These are phyloP conservation scores for Drosophila suboccidentalis DNA, from an alignment of 2,888 invertebrate species.

Conservation along the genomic window DNA sequence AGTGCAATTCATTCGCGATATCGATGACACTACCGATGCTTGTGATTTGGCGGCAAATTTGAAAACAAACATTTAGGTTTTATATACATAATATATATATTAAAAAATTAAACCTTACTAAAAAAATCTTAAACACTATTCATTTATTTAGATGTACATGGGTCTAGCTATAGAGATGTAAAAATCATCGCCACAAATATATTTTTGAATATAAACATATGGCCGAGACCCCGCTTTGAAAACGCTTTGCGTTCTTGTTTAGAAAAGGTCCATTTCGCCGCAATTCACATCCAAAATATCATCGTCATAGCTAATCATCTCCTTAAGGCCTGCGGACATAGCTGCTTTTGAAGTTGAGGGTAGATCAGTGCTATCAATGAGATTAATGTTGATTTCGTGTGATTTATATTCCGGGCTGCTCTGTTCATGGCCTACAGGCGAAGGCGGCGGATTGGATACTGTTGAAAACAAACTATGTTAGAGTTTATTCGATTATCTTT, in stretches of 20 bases:
- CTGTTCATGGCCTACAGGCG: constrained; percentile 90
- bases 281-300: constrained; percentile 91
- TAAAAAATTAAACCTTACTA: constrained; percentile 26
- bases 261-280: constrained; percentile 91
- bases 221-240: constrained; percentile 19
- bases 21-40: neutral
- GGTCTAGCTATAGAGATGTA: constrained; percentile 65
- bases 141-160: constrained; percentile 76
- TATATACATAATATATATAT: constrained; percentile 23
- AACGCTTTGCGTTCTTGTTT: constrained; percentile 78
- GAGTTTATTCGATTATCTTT: neutral
- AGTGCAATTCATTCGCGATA: neutral
- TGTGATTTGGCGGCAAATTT: constrained; percentile 1
- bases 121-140: constrained; percentile 57
- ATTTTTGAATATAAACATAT: constrained; percentile 31
- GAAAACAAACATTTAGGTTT: neutral
- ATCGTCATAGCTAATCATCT: constrained; percentile 87
- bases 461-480: neutral
- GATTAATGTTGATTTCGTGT: constrained; percentile 85
- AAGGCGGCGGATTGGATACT: constrained; percentile 91
- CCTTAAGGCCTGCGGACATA: constrained; percentile 48
- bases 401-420: constrained; percentile 89
- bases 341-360: constrained; percentile 84
- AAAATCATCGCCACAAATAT: constrained; percentile 48
- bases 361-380: constrained; percentile 76